A percentile compares a stretch with the other conserved stretches of the same genome.
Conservation (phyloP, 2,797 vertebrate genomes). For the Bradypodion ventrale region DNA sequence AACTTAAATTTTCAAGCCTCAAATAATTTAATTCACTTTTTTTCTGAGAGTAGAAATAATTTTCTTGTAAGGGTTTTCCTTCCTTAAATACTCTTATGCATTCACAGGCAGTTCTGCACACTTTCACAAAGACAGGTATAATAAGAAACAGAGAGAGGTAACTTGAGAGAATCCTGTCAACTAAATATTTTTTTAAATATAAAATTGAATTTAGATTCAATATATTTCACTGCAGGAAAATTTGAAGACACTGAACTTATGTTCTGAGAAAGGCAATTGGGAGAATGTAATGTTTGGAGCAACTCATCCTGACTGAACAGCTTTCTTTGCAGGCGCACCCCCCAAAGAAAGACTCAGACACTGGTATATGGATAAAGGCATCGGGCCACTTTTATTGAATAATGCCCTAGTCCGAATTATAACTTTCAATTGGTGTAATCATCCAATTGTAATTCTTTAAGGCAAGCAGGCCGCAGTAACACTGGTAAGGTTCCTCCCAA, state of each 20-base stretch:
- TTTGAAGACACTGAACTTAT: not conserved
- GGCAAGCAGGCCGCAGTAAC: too few species aligned
- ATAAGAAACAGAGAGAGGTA: conserved; percentile 56
- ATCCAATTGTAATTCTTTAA: too few species aligned
- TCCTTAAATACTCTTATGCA: conserved; percentile 66
- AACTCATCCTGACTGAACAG: not conserved
- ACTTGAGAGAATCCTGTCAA: conserved; percentile 58
- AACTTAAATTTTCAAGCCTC: conserved; percentile 65
- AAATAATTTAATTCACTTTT: conserved; percentile 71
- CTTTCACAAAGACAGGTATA: conserved; percentile 55
- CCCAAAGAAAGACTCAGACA: too few species aligned
- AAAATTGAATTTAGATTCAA: conserved; percentile 25
- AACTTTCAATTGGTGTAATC: too few species aligned
- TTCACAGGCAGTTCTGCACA: conserved; percentile 54
- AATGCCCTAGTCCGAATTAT: too few species aligned
- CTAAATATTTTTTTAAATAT: conserved; percentile 44
- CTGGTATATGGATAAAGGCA: too few species aligned
- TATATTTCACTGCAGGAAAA: conserved; percentile 34
- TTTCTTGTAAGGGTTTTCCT: conserved; percentile 63
- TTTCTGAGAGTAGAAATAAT: conserved; percentile 65
- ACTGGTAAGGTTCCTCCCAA: too few species aligned
- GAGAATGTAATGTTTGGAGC: not conserved
- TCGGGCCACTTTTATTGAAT: too few species aligned
- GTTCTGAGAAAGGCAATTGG: not conserved
- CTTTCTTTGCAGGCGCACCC: too few species aligned